Evolutionary conservation across 2,113 vertebrate genomes (phyloP), one percentile per base, ranked within the genome.

Genomic region (Sinocyclocheilus rhinocerous): DNA sequence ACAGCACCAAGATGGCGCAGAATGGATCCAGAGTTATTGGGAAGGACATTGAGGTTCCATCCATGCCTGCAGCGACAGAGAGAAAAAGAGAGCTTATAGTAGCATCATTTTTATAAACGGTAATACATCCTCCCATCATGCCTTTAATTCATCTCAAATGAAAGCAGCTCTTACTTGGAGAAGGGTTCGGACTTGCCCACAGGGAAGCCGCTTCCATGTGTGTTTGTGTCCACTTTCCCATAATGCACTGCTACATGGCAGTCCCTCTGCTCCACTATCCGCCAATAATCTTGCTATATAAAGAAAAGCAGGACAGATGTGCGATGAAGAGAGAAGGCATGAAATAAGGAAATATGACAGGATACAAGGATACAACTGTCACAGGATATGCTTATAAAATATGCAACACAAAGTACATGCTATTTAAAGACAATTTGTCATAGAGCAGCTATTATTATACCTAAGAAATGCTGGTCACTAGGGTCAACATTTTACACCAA

Each of bases 21-120:
- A 95, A 99, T 98, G 96, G 98, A 99, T 92, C 97, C 98, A 90
- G 97, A 97, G 94, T 99, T 99, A 95, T 98, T 98, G 87, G 98
- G 97, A 94, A 99, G 98, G 95, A 99, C 97, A 89, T 96, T 98
- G 92, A 99, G 97, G 96, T 99, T 99, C 98, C 98, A 99, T 92
- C 98, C 98, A 91, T 99, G 98, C 95, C 98, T 99, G 93, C 76
- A 87, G 84, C 79, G 83, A 48, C 39, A 24, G 36, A 63, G 29
- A 69, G 26, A 39, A 12, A 48, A 59, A 26, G 42, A 9, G 7
- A 42, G 42, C 42, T 42, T 42, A 42, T 42, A 42, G 8, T 42
- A 42, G 42, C 42, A 42, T 9, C 11, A 55, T 42, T 18, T 63
- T 61, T 39, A 84, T 29, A 24, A 76, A 11, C 9, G 13, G 4